Base-by-base conservation (phyloP, 2,797 vertebrate species). In the Sebastes steindachneri region DNA sequence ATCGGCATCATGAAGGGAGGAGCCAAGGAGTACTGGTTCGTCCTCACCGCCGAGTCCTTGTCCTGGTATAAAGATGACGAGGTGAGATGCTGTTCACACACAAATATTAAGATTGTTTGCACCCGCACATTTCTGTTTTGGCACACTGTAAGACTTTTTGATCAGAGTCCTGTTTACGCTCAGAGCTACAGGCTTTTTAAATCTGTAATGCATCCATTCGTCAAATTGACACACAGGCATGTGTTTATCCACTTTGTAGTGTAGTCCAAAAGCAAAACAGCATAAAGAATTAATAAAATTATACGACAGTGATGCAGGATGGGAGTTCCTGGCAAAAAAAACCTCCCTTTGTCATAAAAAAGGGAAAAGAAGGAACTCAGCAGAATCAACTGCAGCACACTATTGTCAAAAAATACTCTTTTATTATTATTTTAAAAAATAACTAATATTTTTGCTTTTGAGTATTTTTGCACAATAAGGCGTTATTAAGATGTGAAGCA, bases 31-130 rank as follows among this genome's bases (percentile, higher is more conserved):
- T 99, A 99, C 65, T 99, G 98, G 98, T 99, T 99, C 65, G 97
- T 99, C 79, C 95, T 99, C 84, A 99, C 98, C 0, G 98, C 98
- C 0, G 98, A 99, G 93, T 99, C 98, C 17, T 95, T 99, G 72
- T 99, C 98, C 92, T 99, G 98, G 98, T 99, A 99, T 92, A 99
- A 99, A 89, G 98, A 99, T 19, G 98, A 99, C 3, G 98, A 99
- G 97, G 98, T 98, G 83, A 96, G 96, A 73, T 4, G 2, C 23
- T 28, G 15, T 54, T 63, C 25, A 9, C 25, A 15, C 59, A 33
- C 21, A 63, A 7, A 6, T 9, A 53, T 23, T 3, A 28, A 7
- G 15, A 19, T 25, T 33, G 9, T 59, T 33, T 21, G 11, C 33
- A 45, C 1, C 12, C 33, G 11, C 33, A 37, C 23, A 45, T 48